phyloP scores from a whole-genome alignment of 2,888 invertebrate species.

The Chrysolina oricalcia region DNA sequence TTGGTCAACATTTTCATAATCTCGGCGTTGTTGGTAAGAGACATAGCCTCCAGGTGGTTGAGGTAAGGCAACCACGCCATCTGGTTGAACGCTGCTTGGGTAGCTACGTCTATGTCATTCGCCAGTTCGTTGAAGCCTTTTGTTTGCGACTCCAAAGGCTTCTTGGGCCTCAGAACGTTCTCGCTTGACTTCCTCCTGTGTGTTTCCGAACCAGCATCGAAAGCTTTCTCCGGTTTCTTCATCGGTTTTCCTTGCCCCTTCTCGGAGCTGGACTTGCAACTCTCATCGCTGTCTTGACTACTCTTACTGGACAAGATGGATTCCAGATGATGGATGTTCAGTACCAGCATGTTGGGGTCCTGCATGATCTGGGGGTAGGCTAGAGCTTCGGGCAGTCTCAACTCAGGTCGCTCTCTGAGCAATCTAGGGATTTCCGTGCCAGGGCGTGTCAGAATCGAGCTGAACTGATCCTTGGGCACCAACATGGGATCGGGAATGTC shows the following conservation, averaged over 20 bases:
- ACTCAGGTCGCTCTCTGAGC: constrained; percentile 81
- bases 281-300: constrained; percentile 41
- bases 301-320: constrained; percentile 74
- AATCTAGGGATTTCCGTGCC: constrained; percentile 85
- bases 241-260: constrained; percentile 58
- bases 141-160: constrained; percentile 42
- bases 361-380: constrained; percentile 82
- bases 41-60: constrained; percentile 77
- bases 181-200: constrained; percentile 44
- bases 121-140: constrained; percentile 70
- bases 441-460: constrained; percentile 81
- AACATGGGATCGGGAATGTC: constrained; percentile 87
- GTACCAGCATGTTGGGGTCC: constrained; percentile 86
- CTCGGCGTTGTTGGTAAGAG: constrained; percentile 73
- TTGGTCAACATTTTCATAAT: constrained; percentile 74
- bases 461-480: constrained; percentile 84
- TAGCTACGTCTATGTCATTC: constrained; percentile 81
- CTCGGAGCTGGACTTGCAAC: constrained; percentile 48
- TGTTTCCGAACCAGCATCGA: constrained; percentile 39
- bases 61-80: constrained; percentile 85
- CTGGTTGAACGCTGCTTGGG: constrained; percentile 80
- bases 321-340: constrained; percentile 84
- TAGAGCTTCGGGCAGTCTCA: constrained; percentile 83
- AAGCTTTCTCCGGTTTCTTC: constrained; percentile 62
- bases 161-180: constrained; percentile 34